These are phyloP conservation scores for Lepisosteus oculatus DNA, from an alignment of 2,113 vertebrate genomes.

Conservation along the genomic window DNA sequence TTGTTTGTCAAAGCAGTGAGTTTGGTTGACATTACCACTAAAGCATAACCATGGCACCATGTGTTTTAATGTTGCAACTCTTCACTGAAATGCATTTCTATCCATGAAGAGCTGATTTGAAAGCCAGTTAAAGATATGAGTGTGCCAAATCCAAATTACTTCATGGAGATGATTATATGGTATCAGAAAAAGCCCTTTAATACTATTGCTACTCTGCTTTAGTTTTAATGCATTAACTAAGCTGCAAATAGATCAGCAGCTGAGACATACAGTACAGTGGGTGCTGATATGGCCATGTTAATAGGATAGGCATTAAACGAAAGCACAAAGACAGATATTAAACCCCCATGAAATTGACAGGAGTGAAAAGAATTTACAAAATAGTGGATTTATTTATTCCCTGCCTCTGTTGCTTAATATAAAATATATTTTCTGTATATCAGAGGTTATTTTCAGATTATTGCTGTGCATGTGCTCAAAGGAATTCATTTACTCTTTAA, in stretches of 20 bases:
- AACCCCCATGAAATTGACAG: slow-evolving; percentile 8
- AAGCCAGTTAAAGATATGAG: background rate
- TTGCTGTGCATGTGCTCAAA: background rate
- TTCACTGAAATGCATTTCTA: background rate
- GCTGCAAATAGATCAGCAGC: background rate
- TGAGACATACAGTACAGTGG: background rate
- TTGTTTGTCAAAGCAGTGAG: too few relatives aligned
- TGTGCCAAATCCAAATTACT: slow-evolving; percentile 8
- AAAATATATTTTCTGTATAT: slow-evolving; percentile 6
- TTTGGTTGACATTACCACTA: too few relatives aligned
- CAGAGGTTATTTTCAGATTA: background rate
- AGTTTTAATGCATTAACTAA: background rate
- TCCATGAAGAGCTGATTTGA: background rate
- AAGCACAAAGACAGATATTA: background rate
- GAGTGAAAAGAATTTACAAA: slow-evolving; percentile 1
- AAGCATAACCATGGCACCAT: background rate
- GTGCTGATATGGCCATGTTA: background rate
- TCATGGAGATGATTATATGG: slow-evolving; percentile 6
- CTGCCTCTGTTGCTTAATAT: background rate
- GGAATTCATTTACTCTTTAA: slow-evolving; percentile 11
- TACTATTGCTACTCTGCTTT: background rate
- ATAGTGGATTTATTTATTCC: background rate
- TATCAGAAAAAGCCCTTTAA: slow-evolving; percentile 9
- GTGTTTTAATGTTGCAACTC: background rate
- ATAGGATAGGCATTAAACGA: background rate